Conservation (phyloP, 2,888 invertebrate species). For the Lycophotia porphyrea region DNA sequence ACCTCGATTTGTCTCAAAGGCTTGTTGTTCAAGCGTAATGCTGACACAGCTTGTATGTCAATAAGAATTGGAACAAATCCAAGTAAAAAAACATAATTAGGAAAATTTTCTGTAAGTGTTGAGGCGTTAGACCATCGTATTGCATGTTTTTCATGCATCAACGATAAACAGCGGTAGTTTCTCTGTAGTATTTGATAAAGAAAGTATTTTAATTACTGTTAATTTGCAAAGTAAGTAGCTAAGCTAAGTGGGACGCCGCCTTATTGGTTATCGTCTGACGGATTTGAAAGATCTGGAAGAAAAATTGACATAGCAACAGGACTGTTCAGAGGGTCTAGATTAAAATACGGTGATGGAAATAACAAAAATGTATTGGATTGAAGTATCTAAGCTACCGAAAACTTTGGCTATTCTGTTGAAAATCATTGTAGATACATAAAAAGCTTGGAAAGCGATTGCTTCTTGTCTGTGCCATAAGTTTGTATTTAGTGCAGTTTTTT, state of each 20-base stretch:
- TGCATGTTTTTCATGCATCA: constrained; percentile 73
- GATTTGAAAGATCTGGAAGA: not conserved
- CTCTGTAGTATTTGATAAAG: constrained; percentile 73
- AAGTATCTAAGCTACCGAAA: not conserved
- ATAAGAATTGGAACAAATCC: constrained; percentile 33
- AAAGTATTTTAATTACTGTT: constrained; percentile 75
- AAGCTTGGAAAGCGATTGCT: not conserved
- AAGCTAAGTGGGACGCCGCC: constrained; percentile 25
- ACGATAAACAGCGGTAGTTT: constrained; percentile 68
- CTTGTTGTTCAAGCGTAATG: constrained; percentile 36
- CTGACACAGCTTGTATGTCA: constrained; percentile 43
- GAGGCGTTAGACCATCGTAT: constrained; percentile 39
- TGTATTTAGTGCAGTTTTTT: not conserved
- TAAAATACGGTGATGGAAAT: not conserved
- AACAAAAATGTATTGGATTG: not conserved
- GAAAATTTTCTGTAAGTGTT: constrained; percentile 17
- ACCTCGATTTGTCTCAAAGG: constrained; percentile 66
- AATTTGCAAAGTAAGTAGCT: constrained; percentile 54
- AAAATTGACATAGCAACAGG: not conserved
- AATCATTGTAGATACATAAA: not conserved
- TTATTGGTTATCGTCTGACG: constrained; percentile 3
- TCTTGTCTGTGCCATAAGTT: not conserved
- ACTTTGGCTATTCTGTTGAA: not conserved
- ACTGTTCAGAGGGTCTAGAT: not conserved
- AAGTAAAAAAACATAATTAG: constrained; percentile 23